Evolutionary conservation across 2,113 vertebrate species (phyloP).

Genomic region (Burhinus bistriatus): DNA sequence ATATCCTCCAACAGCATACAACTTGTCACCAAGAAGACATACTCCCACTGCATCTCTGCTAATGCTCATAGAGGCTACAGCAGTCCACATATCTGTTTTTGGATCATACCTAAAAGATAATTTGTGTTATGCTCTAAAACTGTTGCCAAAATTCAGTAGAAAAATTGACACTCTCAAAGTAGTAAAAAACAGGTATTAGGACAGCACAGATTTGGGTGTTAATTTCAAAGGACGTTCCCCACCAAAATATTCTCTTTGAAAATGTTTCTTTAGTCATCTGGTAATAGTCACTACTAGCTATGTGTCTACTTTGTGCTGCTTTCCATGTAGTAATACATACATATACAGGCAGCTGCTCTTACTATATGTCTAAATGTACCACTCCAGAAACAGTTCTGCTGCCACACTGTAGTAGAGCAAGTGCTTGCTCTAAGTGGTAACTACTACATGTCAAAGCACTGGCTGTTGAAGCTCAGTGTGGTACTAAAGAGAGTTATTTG

Average conservation of each 20-base stretch:
- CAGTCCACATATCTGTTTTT: conserved; percentile 95
- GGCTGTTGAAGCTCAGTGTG: not conserved
- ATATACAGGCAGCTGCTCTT: not conserved
- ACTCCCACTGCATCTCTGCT: conserved; percentile 97
- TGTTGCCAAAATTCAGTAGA: not conserved
- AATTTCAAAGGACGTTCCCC: not conserved
- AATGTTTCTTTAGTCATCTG: not conserved
- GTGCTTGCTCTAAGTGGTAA: not conserved
- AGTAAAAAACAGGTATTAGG: not conserved
- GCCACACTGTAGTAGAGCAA: not conserved
- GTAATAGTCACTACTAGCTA: not conserved
- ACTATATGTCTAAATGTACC: not conserved
- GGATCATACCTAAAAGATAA: conserved; percentile 88
- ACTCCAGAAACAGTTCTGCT: not conserved
- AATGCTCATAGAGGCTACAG: conserved; percentile 97
- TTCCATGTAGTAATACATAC: not conserved
- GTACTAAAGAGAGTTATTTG: not conserved
- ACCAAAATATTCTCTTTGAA: not conserved
- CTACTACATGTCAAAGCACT: not conserved
- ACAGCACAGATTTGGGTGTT: not conserved
- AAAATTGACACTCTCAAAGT: not conserved
- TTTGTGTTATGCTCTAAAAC: not conserved
- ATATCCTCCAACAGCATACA: conserved; percentile 96
- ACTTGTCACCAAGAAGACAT: conserved; percentile 92
- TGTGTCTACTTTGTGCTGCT: not conserved